Percentiles rank a stretch among this genome's conserved stretches.
phyloP scores from a whole-genome alignment of 2,113 vertebrate genomes.

The Thunnus thynnus region DNA sequence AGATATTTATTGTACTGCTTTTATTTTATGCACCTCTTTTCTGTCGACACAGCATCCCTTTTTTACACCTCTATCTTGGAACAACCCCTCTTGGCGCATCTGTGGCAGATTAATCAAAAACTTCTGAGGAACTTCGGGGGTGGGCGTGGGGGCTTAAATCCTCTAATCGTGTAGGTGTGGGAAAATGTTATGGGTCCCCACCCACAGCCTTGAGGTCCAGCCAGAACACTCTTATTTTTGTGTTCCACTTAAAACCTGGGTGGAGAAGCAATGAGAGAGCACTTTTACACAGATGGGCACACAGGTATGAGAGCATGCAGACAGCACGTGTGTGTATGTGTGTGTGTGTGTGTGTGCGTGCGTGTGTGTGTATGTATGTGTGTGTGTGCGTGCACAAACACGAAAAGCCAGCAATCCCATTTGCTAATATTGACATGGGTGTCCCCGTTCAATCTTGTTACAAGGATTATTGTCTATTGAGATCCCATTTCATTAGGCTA shows the following conservation, averaged over 20 bases:
- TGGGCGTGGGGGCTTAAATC: slow-evolving; percentile 67
- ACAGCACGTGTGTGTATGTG: slow-evolving; percentile 22
- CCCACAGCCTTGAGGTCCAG: slow-evolving; percentile 59
- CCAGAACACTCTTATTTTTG: slow-evolving; percentile 64
- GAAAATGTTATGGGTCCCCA: slow-evolving; percentile 74
- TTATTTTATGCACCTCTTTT: slow-evolving; percentile 76
- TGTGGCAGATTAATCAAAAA: slow-evolving; percentile 78
- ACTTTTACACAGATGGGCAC: slow-evolving; percentile 63
- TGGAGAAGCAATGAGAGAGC: slow-evolving; percentile 60
- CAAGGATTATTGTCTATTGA: slow-evolving; percentile 87
- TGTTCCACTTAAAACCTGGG: slow-evolving; percentile 65
- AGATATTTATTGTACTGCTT: slow-evolving; percentile 73
- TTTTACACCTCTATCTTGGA: slow-evolving; percentile 73
- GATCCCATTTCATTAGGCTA: slow-evolving; percentile 88
- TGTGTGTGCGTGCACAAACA: slow-evolving; percentile 12
- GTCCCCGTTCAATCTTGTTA: slow-evolving; percentile 86
- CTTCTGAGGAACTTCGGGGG: slow-evolving; percentile 68
- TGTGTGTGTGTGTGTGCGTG: not conserved
- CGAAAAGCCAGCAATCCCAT: slow-evolving; percentile 82
- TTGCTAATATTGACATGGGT: slow-evolving; percentile 88
- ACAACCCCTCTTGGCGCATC: slow-evolving; percentile 69
- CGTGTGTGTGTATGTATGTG: not conserved
- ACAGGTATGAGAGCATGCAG: slow-evolving; percentile 55
- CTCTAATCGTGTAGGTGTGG: slow-evolving; percentile 76
- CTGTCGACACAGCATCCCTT: slow-evolving; percentile 73